Evolutionary conservation across 2,113 vertebrate genomes (phyloP), one percentile per base, ranked within the genome.

Genomic region (Clarias gariepinus): DNA sequence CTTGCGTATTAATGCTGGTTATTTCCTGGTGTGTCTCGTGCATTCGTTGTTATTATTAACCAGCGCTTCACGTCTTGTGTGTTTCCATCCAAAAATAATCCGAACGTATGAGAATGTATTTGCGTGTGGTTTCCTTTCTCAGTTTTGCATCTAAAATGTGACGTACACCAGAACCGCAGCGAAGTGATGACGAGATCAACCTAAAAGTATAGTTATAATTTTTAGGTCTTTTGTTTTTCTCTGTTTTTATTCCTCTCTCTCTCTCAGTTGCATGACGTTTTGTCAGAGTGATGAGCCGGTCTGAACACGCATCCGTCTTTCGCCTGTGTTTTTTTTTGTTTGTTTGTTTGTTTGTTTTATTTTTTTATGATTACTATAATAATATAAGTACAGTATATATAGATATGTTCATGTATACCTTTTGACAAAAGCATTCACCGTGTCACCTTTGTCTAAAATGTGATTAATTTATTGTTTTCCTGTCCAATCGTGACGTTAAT

Each of bases 401-500:
- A 91, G 91, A 92, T 92, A 52, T 85, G 84, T 41, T 41, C 41
- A 3, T 91, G 90, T 94, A 41, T 41, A 41, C 68, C 85, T 92
- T 90, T 89, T 92, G 89, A 89, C 90, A 90, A 88, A 41, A 84
- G 92, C 58, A 92, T 92, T 92, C 93, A 93, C 93, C 41, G 41
- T 94, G 88, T 91, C 89, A 73, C 90, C 91, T 93, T 90, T 92
- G 87, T 92, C 83, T 86, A 84, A 89, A 90, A 91, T 88, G 41
- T 47, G 63, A 87, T 94, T 93, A 91, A 95, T 94, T 94, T 94
- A 94, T 95, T 93, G 89, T 87, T 88, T 85, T 55, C 85, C 85
- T 60, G 68, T 58, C 86, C 18, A 85, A 81, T 85, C 52, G 55
- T 47, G 41, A 82, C 6, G 30, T 85, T 58, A 71, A 85, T 76